Evolutionary conservation across 2,797 vertebrate genomes (phyloP), one percentile per base, ranked within the genome.

Genomic region (Megaceryle alcyon): DNA sequence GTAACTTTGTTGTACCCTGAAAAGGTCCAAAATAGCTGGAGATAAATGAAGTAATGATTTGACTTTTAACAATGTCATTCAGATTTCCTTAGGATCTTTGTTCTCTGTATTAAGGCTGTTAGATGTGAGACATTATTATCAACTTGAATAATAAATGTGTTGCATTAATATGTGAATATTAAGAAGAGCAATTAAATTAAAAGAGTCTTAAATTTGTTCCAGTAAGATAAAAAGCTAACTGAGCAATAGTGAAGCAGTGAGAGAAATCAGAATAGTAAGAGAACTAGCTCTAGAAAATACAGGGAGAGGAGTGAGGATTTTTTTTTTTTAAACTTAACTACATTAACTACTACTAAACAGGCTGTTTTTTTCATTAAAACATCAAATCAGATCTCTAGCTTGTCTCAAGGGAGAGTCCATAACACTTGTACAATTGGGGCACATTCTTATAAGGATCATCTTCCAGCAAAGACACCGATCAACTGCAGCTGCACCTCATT

Each of bases 151-250:
- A 86, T 83, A 86, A 91, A 82, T 82, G 17, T 70, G 16, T 93
- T 75, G 11, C 56, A 49, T 92, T 95, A 92, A 73, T 88, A 77
- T 73, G 57, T 96, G 88, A 95, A 90, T 94, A 90, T 94, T 94
- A 94, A 97, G 94, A 83, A 88, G 53, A 87, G 31, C 31, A 95
- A 91, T 86, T 90, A 93, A 94, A 76, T 94, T 86, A 90, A 68
- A n/a, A 72, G 33, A 70, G 28, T 66, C 64, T 84, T 94, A 84
- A 66, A 84, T 90, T 96, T 94, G 43, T 96, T 94, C 66, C 64
- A 64, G 73, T 43, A 84, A 96, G 89, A 86, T 66, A 79, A 92
- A 85, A 94, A 90, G 3, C 23, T 63, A 84, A 37, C 63, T 60
- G 81, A 92, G 63, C 14, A 91, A 84, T 43, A 56, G 20, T 14